Conservation (phyloP, 2,113 vertebrate genomes). For the Cyprinodon tularosa region DNA sequence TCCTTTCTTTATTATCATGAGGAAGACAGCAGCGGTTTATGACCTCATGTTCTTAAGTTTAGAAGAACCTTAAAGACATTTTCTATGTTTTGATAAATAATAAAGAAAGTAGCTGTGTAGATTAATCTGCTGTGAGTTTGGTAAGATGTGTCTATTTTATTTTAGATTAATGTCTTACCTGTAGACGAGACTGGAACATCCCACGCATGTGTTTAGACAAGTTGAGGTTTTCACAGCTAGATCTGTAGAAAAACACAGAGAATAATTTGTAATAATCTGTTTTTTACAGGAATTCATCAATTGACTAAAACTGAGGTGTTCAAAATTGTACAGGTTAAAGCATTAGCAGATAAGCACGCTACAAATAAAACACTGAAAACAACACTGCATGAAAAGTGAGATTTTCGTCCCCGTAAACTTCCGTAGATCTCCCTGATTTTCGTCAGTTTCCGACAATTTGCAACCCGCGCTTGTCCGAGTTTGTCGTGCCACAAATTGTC, state of each 20-base stretch:
- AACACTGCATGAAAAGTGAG: too few species aligned
- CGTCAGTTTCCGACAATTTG: too few species aligned
- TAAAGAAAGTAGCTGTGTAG: not conserved
- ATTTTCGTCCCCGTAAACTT: not conserved
- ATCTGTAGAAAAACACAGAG: constrained; percentile 39
- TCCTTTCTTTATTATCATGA: not conserved
- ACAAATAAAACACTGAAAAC: not conserved
- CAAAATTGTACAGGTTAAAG: not conserved
- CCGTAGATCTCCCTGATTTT: not conserved
- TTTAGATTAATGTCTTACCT: constrained; percentile 40
- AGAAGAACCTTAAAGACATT: not conserved
- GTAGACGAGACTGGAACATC: constrained; percentile 28
- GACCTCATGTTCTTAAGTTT: too few species aligned
- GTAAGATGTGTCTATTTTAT: not conserved
- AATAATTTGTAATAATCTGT: not conserved
- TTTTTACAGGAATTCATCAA: not conserved
- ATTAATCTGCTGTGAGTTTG: not conserved
- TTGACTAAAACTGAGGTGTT: not conserved
- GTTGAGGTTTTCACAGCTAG: constrained; percentile 2
- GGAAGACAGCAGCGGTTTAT: too few species aligned
- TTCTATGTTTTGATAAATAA: not conserved
- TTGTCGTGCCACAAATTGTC: too few species aligned
- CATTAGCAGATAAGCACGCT: not conserved
- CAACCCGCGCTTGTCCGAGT: too few species aligned
- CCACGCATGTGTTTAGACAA: constrained; percentile 37